Conservation (phyloP, 2,888 invertebrate genomes). For the Hydraecia micacea region DNA sequence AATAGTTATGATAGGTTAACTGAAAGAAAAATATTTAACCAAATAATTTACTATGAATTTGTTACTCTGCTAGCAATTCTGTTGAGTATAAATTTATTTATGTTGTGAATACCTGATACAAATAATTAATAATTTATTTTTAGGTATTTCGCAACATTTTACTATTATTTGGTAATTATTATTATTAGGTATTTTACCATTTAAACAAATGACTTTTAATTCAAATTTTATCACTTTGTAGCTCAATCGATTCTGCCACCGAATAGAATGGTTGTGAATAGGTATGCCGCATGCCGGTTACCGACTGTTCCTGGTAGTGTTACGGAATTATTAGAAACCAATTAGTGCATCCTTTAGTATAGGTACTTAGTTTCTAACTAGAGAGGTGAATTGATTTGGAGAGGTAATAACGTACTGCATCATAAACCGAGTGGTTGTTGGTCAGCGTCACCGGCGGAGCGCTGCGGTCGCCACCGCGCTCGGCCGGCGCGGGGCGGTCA, state of each 20-base stretch:
- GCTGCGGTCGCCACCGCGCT: constrained; percentile 1
- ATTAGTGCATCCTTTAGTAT: not conserved
- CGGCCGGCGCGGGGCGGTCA: not conserved
- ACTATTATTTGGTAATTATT: too few relatives aligned
- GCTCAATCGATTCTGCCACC: not conserved
- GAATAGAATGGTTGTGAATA: not conserved
- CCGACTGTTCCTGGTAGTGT: not conserved
- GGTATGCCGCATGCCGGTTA: not conserved
- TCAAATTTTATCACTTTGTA: too few relatives aligned
- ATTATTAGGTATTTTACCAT: too few relatives aligned
- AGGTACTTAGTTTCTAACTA: not conserved
- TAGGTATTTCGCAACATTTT: too few relatives aligned
- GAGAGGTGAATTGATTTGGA: not conserved
- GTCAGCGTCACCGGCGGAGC: not conserved
- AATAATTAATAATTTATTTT: too few relatives aligned
- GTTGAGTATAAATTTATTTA: too few relatives aligned
- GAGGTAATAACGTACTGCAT: not conserved
- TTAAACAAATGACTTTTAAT: too few relatives aligned
- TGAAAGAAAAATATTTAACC: too few relatives aligned
- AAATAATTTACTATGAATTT: too few relatives aligned
- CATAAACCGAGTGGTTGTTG: not conserved
- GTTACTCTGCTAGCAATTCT: too few relatives aligned
- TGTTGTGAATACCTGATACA: too few relatives aligned
- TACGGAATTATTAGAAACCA: not conserved
- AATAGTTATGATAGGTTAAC: too few relatives aligned